Base-by-base conservation (phyloP, 2,113 vertebrate species). In the Heterochromis multidens region DNA sequence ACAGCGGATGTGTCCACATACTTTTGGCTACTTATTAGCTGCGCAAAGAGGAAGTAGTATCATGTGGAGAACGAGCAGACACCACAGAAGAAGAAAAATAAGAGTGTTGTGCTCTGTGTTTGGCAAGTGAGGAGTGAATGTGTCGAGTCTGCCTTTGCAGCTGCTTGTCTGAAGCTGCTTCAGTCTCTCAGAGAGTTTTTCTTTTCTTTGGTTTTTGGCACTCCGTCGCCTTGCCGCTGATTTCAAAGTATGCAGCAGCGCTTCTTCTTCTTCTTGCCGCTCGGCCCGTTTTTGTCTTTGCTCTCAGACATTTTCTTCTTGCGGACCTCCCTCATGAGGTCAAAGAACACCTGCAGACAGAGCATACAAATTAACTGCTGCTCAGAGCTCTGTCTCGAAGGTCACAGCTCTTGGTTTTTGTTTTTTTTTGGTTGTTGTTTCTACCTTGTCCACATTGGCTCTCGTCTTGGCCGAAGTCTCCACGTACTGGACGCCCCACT, bases 391-490 rank as follows among this genome's bases (percentile, higher is more conserved):
- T 8, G 27, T 31, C 27, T 52, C 10, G 19, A 74, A 74, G 43
- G 6, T 54, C 46, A 31, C n/a, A 40, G 33, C 23, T 35, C 31
- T 54, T 7, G 12, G 27, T 37, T 21, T 19, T 6, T 7, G 5
- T 13, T 33, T 14, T 12, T 29, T 21, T 33, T n/a, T n/a, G n/a
- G n/a, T n/a, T n/a, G n/a, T n/a, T 23, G 13, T 5, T 10, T 33
- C 46, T 25, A 99, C 99, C 97, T 99, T 99, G 96, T 99, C 99
- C 82, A 99, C 99, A 29, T 99, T 99, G 3, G 98, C 98, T 59
- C 98, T 96, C 0, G 99, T 99, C 95, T 99, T 99, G 37, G 99
- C 99, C 0, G 98, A 99, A 0, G 99, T 99, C 96, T 99, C 99
- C 92, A 99, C 99, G 0, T 99, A 99, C 94, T 97, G 98, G n/a